Evolutionary conservation across 2,888 invertebrate species (phyloP), one percentile per base, ranked within the genome.

Genomic region (Anagyrus pseudococci): DNA sequence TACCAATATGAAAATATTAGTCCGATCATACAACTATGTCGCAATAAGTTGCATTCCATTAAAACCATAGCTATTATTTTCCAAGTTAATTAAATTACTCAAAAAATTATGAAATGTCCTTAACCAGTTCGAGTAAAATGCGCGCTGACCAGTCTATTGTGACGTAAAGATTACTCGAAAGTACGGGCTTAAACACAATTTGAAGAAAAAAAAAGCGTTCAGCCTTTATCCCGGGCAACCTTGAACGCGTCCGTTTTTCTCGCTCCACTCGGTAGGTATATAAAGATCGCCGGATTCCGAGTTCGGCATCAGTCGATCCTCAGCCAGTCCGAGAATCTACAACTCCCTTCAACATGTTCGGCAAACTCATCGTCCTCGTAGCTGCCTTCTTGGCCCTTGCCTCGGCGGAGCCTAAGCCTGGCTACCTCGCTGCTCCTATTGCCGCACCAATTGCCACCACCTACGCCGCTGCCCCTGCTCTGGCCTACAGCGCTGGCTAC

Each of bases 341-440:
- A 8, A 37, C 13, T 17, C 20, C 26, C 22, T 4, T 46, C 56
- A 52, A 26, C 52, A 62, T 62, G 62, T 57, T 62, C 62, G 46
- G 15, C 62, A 62, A 62, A 33, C 41, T 62, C 13, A 50, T 62
- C 47, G n/a, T 62, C 29, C 26, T 62, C 23, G 13, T 54, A 41
- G 52, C 53, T 25, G 57, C 62, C 53, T 19, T 62, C 8, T 25
- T 62, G 58, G 62, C 62, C 8, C 48, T 58, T 43, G 62, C 62
- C 22, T 40, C 53, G 2, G 62, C 62, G 4, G 44, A 15, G 0
- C 23, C 62, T 13, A 58, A 58, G 15, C 56, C 56, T 1, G 62
- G 57, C n/a, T 52, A 20, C 46, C 56, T 56, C 10, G 44, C 29
- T 17, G 17, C 15, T 7, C 44, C 52, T 15, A 25, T 46, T 1